phyloP scores from a whole-genome alignment of 2,888 invertebrate species.

The Rhogogaster chlorosoma region DNA sequence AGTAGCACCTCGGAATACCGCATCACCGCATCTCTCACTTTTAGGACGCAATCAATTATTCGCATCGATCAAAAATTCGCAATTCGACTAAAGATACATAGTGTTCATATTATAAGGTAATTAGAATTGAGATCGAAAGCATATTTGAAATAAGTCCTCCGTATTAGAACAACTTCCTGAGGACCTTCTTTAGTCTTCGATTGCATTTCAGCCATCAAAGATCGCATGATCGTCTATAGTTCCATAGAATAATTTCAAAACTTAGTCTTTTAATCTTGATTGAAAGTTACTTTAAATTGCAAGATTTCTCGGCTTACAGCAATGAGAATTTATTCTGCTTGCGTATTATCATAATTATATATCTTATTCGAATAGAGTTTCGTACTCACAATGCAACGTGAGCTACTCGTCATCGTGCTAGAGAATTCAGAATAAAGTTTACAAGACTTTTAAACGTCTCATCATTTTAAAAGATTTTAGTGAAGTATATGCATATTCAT shows the following conservation, averaged over 20 bases:
- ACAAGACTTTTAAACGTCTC: background rate
- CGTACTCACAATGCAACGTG: background rate
- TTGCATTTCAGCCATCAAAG: background rate
- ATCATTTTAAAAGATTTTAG: background rate
- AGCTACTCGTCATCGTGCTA: background rate
- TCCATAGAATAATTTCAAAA: background rate
- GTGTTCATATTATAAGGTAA: background rate
- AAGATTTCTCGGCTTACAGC: background rate
- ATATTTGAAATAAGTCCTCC: conserved; percentile 7
- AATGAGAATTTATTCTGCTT: background rate
- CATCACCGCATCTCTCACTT: conserved; percentile 27
- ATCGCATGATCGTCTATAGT: background rate
- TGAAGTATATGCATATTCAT: background rate
- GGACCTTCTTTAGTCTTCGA: background rate
- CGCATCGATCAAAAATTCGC: conserved; percentile 18
- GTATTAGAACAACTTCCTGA: background rate
- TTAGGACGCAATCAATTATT: conserved; percentile 33
- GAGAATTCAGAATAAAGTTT: background rate
- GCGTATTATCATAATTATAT: background rate
- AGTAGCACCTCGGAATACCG: conserved; percentile 19
- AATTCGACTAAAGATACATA: conserved; percentile 5
- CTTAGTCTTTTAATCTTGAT: background rate
- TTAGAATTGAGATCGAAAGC: background rate
- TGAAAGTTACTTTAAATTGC: background rate
- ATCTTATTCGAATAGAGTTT: background rate